A percentile compares a stretch with the other conserved stretches of the same genome.
These are phyloP conservation scores for Oncorhynchus clarkii DNA, from an alignment of 2,113 vertebrate species.

Conservation along the genomic window DNA sequence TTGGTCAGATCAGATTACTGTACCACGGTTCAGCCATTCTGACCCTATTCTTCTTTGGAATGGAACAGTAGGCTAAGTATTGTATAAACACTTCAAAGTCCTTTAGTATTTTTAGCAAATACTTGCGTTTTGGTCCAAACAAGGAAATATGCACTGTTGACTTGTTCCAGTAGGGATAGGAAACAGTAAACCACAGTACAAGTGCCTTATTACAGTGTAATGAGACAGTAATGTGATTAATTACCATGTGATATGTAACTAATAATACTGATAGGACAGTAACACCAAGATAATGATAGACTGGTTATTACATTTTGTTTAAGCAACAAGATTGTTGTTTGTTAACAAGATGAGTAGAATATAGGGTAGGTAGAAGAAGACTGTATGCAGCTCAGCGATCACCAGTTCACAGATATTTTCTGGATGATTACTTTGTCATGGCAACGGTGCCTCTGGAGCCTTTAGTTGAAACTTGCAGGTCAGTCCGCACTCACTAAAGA, in stretches of 20 bases:
- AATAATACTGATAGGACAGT: too few relatives aligned
- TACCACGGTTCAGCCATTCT: conserved; percentile 38
- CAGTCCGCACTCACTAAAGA: too few relatives aligned
- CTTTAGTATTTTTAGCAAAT: too few relatives aligned
- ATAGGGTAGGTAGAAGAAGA: background rate
- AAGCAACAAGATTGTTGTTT: background rate
- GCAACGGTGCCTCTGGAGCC: too few relatives aligned
- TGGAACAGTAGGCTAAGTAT: conserved; percentile 3
- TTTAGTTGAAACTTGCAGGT: too few relatives aligned
- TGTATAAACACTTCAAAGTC: too few relatives aligned
- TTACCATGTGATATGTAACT: background rate
- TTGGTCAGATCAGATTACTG: conserved; percentile 52
- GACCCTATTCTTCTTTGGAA: conserved; percentile 36
- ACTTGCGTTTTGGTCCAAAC: background rate
- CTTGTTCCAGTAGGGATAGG: too few relatives aligned
- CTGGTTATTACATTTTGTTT: background rate
- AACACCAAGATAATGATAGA: too few relatives aligned
- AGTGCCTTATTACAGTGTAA: conserved; percentile 55
- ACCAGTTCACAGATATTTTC: background rate
- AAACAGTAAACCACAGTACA: conserved; percentile 42
- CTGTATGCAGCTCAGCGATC: background rate
- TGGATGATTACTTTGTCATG: conserved; percentile 2
- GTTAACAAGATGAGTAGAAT: too few relatives aligned
- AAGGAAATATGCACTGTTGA: background rate
- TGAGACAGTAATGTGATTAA: too few relatives aligned